These are phyloP conservation scores for Teleogryllus occipitalis DNA, from an alignment of 1,140 invertebrate genomes.

Conservation along the genomic window DNA sequence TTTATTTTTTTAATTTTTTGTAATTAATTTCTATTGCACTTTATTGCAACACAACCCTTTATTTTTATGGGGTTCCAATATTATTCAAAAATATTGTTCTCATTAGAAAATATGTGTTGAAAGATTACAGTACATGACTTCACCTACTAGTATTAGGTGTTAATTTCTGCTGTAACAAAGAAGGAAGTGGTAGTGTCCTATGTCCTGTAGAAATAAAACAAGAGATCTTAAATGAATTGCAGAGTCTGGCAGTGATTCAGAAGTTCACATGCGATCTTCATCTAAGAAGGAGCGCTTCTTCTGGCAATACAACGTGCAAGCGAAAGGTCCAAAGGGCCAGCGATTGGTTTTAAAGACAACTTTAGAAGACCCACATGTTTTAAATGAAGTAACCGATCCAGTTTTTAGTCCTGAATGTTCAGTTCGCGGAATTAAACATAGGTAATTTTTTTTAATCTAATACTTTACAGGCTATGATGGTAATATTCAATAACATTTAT, in stretches of 20 bases:
- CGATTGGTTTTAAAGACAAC: slow-evolving; percentile 71
- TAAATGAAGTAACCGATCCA: slow-evolving; percentile 83
- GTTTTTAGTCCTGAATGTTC: slow-evolving; percentile 86
- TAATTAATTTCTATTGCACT: too few species aligned
- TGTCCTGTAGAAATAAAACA: too few species aligned
- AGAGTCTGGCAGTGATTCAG: slow-evolving; percentile 58
- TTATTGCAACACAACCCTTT: too few species aligned
- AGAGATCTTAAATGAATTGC: slow-evolving; percentile 8
- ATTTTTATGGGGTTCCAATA: too few species aligned
- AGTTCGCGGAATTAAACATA: slow-evolving; percentile 82
- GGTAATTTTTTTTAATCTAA: slow-evolving; percentile 38
- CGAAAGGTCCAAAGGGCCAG: slow-evolving; percentile 94
- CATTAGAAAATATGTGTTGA: too few species aligned
- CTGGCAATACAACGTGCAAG: slow-evolving; percentile 98
- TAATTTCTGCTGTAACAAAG: too few species aligned
- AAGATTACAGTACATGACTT: too few species aligned
- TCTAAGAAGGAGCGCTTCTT: slow-evolving; percentile 80
- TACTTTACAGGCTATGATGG: neutral
- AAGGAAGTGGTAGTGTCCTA: too few species aligned
- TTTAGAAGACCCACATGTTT: slow-evolving; percentile 83
- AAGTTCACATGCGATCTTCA: slow-evolving; percentile 34
- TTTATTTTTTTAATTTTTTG: too few species aligned
- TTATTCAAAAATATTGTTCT: too few species aligned
- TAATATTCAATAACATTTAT: neutral
- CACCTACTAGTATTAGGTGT: too few species aligned